phyloP scores from a whole-genome alignment of 2,113 vertebrate genomes.

The Stigmatopora nigra region DNA sequence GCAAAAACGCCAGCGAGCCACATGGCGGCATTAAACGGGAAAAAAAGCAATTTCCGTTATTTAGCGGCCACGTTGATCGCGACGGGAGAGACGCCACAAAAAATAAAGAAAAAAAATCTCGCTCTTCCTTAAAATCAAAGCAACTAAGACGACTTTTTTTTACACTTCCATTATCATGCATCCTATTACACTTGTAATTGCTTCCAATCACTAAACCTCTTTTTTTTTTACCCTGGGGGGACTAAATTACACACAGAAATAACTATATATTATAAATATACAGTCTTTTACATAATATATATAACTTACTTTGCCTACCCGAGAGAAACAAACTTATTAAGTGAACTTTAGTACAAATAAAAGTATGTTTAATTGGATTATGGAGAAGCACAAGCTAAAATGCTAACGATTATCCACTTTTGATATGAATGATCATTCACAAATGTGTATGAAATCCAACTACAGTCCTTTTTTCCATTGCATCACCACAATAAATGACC shows the following conservation, averaged over 20 bases:
- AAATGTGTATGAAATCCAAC: neutral
- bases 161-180: neutral
- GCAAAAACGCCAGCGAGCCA: slow-evolving; percentile 47
- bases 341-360: too few species aligned
- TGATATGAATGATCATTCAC: too few species aligned
- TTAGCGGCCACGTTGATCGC: slow-evolving; percentile 34
- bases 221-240: neutral
- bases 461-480: too few species aligned
- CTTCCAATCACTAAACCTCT: neutral
- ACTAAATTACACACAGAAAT: neutral
- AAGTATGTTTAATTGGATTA: too few species aligned
- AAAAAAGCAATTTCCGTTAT: slow-evolving; percentile 65
- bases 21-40: slow-evolving; percentile 55
- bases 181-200: neutral
- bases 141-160: neutral
- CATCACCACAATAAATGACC: neutral
- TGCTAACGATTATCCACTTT: too few species aligned
- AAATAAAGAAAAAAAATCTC: slow-evolving; percentile 30
- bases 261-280: too few species aligned
- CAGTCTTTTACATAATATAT: too few species aligned
- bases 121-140: slow-evolving; percentile 1
- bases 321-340: too few species aligned
- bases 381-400: too few species aligned
- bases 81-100: slow-evolving; percentile 1
- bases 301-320: too few species aligned